Conservation (phyloP, 2,888 invertebrate genomes). For the Macroteleia sp. region DNA sequence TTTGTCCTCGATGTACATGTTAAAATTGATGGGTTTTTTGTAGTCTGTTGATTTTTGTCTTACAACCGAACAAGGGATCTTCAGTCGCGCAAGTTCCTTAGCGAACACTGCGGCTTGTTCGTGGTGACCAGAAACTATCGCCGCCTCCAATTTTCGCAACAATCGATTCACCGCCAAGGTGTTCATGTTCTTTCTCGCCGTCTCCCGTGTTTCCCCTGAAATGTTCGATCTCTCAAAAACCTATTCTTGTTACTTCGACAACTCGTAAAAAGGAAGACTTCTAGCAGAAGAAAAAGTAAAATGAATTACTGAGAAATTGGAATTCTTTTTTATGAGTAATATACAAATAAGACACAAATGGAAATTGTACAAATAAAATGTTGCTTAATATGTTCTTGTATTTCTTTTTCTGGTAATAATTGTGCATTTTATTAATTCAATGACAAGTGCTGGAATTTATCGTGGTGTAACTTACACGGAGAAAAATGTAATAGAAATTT, state of each 20-base stretch:
- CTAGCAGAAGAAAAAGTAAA: too few relatives aligned
- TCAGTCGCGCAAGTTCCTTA: conserved; percentile 90
- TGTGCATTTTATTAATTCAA: too few relatives aligned
- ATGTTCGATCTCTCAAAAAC: conserved; percentile 36
- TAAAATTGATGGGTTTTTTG: conserved; percentile 86
- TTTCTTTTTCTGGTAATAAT: too few relatives aligned
- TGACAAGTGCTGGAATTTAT: too few relatives aligned
- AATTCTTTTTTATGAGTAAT: too few relatives aligned
- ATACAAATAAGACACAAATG: too few relatives aligned
- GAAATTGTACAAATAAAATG: too few relatives aligned
- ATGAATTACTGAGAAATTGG: too few relatives aligned
- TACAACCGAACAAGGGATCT: conserved; percentile 90
- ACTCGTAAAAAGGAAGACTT: conserved; percentile 2
- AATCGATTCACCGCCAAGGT: conserved; percentile 87
- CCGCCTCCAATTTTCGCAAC: conserved; percentile 89
- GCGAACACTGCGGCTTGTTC: conserved; percentile 90
- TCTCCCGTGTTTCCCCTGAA: conserved; percentile 60
- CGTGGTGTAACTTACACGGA: too few relatives aligned
- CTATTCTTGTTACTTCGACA: conserved; percentile 2
- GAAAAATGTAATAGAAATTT: too few relatives aligned
- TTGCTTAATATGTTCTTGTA: too few relatives aligned
- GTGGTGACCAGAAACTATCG: conserved; percentile 91
- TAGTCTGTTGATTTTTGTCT: conserved; percentile 81
- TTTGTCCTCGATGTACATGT: conserved; percentile 92
- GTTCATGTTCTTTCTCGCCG: conserved; percentile 82